phyloP scores from a whole-genome alignment of 2,888 invertebrate genomes.

The Geotrupes spiniger region DNA sequence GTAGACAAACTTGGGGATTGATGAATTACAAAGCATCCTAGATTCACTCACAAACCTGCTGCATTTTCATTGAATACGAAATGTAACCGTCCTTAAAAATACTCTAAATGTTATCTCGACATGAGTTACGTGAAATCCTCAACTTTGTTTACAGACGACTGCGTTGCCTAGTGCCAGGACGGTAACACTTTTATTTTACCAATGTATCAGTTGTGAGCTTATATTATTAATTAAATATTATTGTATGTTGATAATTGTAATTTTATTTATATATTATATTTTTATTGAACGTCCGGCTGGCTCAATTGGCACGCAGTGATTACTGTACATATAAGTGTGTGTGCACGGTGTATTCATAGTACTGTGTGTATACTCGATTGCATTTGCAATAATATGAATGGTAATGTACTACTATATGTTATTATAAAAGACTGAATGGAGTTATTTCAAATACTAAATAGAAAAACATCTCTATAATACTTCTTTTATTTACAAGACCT shows the following conservation, averaged over 20 bases:
- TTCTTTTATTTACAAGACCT: slow-evolving; percentile 1
- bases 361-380: slow-evolving; percentile 52
- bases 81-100: slow-evolving; percentile 47
- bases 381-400: slow-evolving; percentile 53
- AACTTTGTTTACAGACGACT: slow-evolving; percentile 33
- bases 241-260: slow-evolving; percentile 12
- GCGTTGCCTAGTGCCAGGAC: slow-evolving; percentile 25
- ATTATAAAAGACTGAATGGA: slow-evolving; percentile 54
- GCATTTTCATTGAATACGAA: slow-evolving; percentile 39
- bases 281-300: slow-evolving; percentile 23
- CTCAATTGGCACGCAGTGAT: slow-evolving; percentile 28
- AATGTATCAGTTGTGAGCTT: slow-evolving; percentile 20
- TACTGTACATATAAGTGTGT: slow-evolving; percentile 44
- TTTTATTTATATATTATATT: slow-evolving; percentile 15
- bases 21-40: slow-evolving; percentile 21
- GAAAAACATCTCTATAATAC: slow-evolving; percentile 35
- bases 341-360: slow-evolving; percentile 52
- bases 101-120: slow-evolving; percentile 20
- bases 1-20: slow-evolving; percentile 38
- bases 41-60: slow-evolving; percentile 19
- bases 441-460: slow-evolving; percentile 52
- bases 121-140: slow-evolving; percentile 29
- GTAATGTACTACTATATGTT: slow-evolving; percentile 53
- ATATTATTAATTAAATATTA: slow-evolving; percentile 17
- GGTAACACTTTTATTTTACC: slow-evolving; percentile 15